A percentile compares a stretch with the other conserved stretches of the same genome.
Evolutionary conservation across 2,888 invertebrate species (phyloP).

Genomic region (Zonitis immaculata): DNA sequence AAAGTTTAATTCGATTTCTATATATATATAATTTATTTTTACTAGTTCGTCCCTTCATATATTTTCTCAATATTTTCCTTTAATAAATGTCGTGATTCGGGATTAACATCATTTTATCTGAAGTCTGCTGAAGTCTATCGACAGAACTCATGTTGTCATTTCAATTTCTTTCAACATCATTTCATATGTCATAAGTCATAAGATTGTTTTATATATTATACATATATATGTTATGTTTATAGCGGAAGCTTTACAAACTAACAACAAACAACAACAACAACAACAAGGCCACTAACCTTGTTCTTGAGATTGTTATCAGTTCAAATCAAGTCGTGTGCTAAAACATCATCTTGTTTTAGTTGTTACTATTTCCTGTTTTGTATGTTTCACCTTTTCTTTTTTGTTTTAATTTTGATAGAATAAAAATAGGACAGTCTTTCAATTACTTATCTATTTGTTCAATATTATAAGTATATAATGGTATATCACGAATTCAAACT

Average conservation of each 20-base stretch:
- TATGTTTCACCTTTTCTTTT: background rate
- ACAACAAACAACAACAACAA: background rate
- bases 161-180: background rate
- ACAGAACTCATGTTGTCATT: background rate
- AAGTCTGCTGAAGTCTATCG: too few species aligned
- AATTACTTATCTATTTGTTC: background rate
- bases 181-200: background rate
- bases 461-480: too few species aligned
- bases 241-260: background rate
- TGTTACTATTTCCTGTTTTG: background rate
- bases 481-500: background rate
- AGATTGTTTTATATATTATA: background rate
- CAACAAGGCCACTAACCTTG: conserved; percentile 1
- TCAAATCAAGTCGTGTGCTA: background rate
- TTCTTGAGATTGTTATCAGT: background rate
- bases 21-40: too few species aligned
- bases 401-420: too few species aligned
- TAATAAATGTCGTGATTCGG: too few species aligned
- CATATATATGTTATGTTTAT: too few species aligned
- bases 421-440: background rate
- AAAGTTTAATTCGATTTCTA: too few species aligned
- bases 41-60: too few species aligned
- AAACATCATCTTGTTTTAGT: background rate
- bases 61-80: too few species aligned
- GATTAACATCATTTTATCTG: background rate